Base-by-base conservation (phyloP, 2,797 vertebrate genomes). In the Borostomias antarcticus region DNA sequence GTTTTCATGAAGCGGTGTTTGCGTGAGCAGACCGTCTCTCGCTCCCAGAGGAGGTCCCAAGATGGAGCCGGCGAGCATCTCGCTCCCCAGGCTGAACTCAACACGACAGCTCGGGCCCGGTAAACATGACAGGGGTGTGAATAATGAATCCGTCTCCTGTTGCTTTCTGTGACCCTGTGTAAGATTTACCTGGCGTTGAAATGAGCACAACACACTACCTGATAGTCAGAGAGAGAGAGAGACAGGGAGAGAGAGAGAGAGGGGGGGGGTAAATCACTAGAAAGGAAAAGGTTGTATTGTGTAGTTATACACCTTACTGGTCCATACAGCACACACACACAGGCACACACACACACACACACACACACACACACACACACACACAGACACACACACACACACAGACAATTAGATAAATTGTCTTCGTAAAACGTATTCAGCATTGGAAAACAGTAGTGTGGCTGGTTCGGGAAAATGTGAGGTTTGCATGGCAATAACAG, bases 181-280 rank as follows among this genome's bases (percentile, higher is more conserved):
- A 56, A 30, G 47, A 70, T 69, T 70, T 48, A 69, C 26, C 61
- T n/a, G 23, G 40, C 54, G 15, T 37, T 17, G 54, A 50, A 60
- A 68, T 59, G n/a, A 3, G 33, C 23, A 37, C 48, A 15, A 8
- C 13, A 35, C 8, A 30, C 19, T 17, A 25, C 15, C 47, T 2
- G 28, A 50, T 8, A 5, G 4, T 15, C 43, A 3, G 25, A 30
- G 26, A 47, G 23, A 48, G 43, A 62, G 19, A 23, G 30, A 62
- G 19, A 51, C 28, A 32, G 19, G 29, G 17, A 64, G 15, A 26
- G 29, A 64, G 15, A 26, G 19, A 4, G 7, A 28, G 15, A 26
- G 69, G 70, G 73, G 80, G 77, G 80, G 76, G 75, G 72, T 74
- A 74, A 76, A 76, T 72, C 78, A 74, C 76, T 76, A 78, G 68